Base-by-base conservation (phyloP, 2,113 vertebrate genomes). In the Siniperca knerii region DNA sequence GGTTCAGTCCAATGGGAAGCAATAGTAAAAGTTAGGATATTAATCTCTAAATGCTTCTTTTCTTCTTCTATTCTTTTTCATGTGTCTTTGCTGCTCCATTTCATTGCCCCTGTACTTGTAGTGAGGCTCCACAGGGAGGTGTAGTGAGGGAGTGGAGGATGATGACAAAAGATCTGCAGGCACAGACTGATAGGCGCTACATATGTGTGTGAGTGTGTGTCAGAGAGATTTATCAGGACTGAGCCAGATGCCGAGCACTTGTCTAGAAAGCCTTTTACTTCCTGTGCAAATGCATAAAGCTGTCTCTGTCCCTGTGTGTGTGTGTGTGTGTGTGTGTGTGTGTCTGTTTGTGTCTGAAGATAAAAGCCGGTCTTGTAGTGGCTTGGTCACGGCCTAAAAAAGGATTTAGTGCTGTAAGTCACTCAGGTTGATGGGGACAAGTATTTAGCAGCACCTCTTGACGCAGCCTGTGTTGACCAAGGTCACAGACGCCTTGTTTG, bases 251-350 rank as follows among this genome's bases (percentile, higher is more conserved):
- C 88, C 35, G 50, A 87, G 83, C 78, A 79, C 92, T 90, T 89
- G 80, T 92, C 82, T 65, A 89, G 87, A 93, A 93, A 93, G 79
- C 89, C 86, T 91, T 91, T 89, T 83, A 79, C 91, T 83, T 89
- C 79, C 88, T 90, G 86, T 82, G 64, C 74, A 87, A 92, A 93
- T 77, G 87, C 92, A 94, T 90, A 90, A 93, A 94, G 89, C 89
- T 91, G 90, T 93, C 88, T 88, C 66, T 71, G 44, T 75, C 44
- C 3, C 37, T 44, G 57, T 44, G 57, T 84, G 69, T 64, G 60
- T 48, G 70, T 60, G 87, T 69, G 42, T 54, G 82, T 62, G 81
- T 81, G 18, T 77, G 64, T 61, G 81, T 85, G 37, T 44, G 57
- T 84, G 70, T n/a, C n/a, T 64, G 60, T 81, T 15, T 78, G 64